These are phyloP conservation scores for Drosophila borealis DNA, from an alignment of 2,888 invertebrate genomes.

Conservation along the genomic window DNA sequence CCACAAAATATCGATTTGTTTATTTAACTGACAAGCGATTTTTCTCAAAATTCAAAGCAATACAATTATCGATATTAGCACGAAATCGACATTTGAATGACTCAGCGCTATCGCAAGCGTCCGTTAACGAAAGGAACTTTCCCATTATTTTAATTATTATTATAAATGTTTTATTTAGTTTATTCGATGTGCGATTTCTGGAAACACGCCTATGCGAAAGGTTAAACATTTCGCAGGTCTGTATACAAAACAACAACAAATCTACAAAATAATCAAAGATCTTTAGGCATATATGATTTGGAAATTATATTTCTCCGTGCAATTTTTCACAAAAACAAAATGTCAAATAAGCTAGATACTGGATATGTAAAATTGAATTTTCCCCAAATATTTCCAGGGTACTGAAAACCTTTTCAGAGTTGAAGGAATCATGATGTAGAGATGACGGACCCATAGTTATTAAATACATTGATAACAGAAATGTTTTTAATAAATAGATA, in stretches of 20 bases:
- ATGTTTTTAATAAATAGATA: constrained; percentile 40
- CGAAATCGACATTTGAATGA: neutral
- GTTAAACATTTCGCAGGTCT: constrained; percentile 6
- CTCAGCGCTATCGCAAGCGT: neutral
- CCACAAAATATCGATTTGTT: constrained; percentile 9
- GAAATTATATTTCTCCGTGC: no score
- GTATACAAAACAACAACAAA: neutral
- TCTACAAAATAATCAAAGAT: neutral
- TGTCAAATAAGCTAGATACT: no score
- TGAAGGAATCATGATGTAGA: no score
- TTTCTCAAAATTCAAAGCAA: no score
- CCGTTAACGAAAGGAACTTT: no score
- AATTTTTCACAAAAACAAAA: no score
- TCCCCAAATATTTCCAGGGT: no score
- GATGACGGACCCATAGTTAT: no score
- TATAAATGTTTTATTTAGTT: neutral
- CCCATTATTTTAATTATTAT: neutral
- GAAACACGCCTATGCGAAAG: neutral
- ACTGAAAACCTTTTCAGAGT: no score
- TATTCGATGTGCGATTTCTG: neutral
- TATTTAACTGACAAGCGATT: neutral
- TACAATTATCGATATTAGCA: neutral
- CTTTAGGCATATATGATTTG: neutral
- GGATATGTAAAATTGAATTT: no score
- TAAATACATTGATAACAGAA: no score